phyloP scores from a whole-genome alignment of 2,888 invertebrate species.

The Lasioglossum zephyrum region DNA sequence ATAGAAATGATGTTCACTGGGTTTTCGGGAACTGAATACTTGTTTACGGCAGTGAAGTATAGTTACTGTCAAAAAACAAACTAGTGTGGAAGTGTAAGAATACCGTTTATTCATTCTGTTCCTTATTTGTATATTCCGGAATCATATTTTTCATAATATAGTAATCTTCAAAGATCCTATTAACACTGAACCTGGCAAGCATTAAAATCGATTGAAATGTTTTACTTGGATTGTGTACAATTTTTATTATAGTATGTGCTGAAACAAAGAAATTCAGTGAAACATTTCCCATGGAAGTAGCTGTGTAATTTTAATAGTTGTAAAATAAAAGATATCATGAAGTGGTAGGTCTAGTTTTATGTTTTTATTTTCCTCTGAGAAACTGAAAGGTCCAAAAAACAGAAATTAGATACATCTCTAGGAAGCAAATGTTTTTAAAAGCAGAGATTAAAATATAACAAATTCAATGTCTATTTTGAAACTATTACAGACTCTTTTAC shows the following conservation, averaged over 20 bases:
- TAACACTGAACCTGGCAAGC: too few species aligned
- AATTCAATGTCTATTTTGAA: neutral
- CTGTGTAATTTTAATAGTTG: too few species aligned
- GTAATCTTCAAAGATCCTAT: neutral
- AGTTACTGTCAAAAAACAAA: too few species aligned
- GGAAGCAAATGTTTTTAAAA: neutral
- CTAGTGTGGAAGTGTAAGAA: too few species aligned
- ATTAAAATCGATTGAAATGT: too few species aligned
- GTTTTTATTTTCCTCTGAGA: neutral
- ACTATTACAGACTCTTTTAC: neutral
- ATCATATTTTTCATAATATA: neutral
- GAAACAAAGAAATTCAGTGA: too few species aligned
- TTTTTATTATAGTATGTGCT: too few species aligned
- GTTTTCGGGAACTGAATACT: neutral
- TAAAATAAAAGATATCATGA: too few species aligned
- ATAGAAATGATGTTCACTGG: neutral
- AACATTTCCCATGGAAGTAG: too few species aligned
- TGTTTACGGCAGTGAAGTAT: neutral
- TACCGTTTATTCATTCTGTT: too few species aligned
- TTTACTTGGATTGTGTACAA: too few species aligned
- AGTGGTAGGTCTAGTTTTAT: neutral
- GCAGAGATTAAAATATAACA: neutral
- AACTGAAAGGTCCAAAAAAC: neutral
- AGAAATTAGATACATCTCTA: neutral
- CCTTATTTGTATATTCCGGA: neutral